Evolutionary conservation across 37 sponge, comb jelly and placozoan species (phyloP), one percentile per base, ranked within the genome.

Genomic region (Oscarella lobularis): DNA sequence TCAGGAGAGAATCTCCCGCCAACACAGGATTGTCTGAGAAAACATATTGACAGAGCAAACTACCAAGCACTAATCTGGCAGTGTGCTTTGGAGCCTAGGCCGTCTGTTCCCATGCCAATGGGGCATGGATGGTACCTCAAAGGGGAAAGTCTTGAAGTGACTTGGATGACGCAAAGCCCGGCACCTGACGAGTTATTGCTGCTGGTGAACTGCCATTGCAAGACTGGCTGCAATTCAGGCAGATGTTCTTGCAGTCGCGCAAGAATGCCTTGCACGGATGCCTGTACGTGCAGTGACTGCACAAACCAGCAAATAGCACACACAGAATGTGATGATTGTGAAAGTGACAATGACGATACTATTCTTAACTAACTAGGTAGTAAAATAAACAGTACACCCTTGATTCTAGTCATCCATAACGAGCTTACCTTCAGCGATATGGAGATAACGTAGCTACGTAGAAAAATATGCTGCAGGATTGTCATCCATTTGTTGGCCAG

Each of bases 261-360:
- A 4, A 68, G 33, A 5, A 14, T 68, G 71, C 6, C 71, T 34
- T 68, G 71, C 31, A 68, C 71, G 31, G 71, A 68, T 68, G 71
- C 31, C 31, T 68, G 71, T 35, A 68, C 6, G 6, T 68, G 71
- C 60, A 48, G 20, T 27, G 60, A 48, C 60, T 48, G 60, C n/a
- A n/a, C n/a, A n/a, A n/a, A n/a, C n/a, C n/a, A n/a, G n/a, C n/a
- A n/a, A n/a, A n/a, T n/a, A n/a, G n/a, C n/a, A n/a, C n/a, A n/a
- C n/a, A n/a, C n/a, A n/a, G n/a, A n/a, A n/a, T n/a, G n/a, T n/a
- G n/a, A n/a, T n/a, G n/a, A n/a, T n/a, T n/a, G n/a, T n/a, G n/a
- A n/a, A n/a, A n/a, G n/a, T n/a, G n/a, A n/a, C n/a, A n/a, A n/a
- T n/a, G n/a, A n/a, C n/a, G n/a, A n/a, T n/a, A n/a, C n/a, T n/a